These are phyloP conservation scores for Uropetala carovei DNA, from an alignment of 2,888 invertebrate species.

Conservation along the genomic window DNA sequence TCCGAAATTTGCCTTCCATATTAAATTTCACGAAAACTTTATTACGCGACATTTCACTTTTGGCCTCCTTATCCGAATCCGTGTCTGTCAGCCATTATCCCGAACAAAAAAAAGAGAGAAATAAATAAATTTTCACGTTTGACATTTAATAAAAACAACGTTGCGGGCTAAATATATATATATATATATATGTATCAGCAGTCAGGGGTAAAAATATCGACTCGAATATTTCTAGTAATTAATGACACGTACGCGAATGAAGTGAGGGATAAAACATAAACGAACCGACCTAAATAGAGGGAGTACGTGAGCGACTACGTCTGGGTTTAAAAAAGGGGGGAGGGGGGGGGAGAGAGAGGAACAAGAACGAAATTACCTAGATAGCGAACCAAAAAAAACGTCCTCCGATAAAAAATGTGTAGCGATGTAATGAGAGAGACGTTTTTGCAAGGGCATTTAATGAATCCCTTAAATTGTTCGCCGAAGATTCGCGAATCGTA, in stretches of 20 bases:
- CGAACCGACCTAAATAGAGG: too few species aligned
- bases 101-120: neutral
- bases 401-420: too few species aligned
- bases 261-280: neutral
- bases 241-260: neutral
- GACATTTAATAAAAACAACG: neutral
- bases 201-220: neutral
- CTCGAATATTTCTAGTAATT: neutral
- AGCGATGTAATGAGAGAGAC: neutral
- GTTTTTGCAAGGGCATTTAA: neutral
- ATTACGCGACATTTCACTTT: neutral
- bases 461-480: neutral
- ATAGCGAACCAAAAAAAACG: too few species aligned
- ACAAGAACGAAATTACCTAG: too few species aligned
- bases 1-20: too few species aligned
- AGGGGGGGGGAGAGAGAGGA: too few species aligned
- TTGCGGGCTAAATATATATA: neutral
- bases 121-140: neutral
- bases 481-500: neutral
- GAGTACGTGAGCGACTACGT: too few species aligned
- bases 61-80: conserved; percentile 4
- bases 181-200: too few species aligned
- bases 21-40: too few species aligned
- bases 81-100: neutral
- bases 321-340: too few species aligned